Conservation (phyloP, 2,888 invertebrate species). For the Resseliella maxima region DNA sequence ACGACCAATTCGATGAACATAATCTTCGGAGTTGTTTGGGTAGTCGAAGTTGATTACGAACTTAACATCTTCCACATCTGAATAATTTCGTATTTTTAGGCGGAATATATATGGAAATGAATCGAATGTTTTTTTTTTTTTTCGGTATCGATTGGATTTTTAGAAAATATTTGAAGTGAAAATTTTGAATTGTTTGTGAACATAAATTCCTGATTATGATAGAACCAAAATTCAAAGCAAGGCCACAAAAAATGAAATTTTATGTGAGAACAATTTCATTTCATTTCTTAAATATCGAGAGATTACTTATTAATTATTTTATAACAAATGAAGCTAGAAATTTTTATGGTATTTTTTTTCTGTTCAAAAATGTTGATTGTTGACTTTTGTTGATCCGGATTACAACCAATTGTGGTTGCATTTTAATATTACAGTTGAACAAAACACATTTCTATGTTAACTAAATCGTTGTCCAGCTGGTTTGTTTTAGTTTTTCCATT, state of each 20-base stretch:
- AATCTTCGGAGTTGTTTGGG: slow-evolving; percentile 96
- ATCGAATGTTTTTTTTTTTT: slow-evolving; percentile 8
- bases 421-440: slow-evolving; percentile 6
- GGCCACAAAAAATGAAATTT: background rate
- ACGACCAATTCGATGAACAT: slow-evolving; percentile 92
- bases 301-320: background rate
- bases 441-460: background rate
- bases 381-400: slow-evolving; percentile 13
- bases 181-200: slow-evolving; percentile 41
- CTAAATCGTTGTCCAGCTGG: background rate
- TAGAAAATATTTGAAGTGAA: slow-evolving; percentile 52
- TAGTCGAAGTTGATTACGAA: slow-evolving; percentile 99
- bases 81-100: slow-evolving; percentile 57
- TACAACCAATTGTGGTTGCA: background rate
- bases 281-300: background rate
- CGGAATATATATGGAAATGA: background rate
- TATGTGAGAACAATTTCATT: background rate
- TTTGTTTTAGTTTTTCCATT: background rate
- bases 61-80: slow-evolving; percentile 99
- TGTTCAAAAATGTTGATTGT: background rate
- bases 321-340: slow-evolving; percentile 14
- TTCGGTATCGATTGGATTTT: slow-evolving; percentile 56
- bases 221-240: slow-evolving; percentile 47
- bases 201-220: slow-evolving; percentile 54
- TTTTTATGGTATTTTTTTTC: background rate